These are phyloP conservation scores for Peromyscus aztecus DNA, from an alignment of 2,797 vertebrate species.

Conservation along the genomic window DNA sequence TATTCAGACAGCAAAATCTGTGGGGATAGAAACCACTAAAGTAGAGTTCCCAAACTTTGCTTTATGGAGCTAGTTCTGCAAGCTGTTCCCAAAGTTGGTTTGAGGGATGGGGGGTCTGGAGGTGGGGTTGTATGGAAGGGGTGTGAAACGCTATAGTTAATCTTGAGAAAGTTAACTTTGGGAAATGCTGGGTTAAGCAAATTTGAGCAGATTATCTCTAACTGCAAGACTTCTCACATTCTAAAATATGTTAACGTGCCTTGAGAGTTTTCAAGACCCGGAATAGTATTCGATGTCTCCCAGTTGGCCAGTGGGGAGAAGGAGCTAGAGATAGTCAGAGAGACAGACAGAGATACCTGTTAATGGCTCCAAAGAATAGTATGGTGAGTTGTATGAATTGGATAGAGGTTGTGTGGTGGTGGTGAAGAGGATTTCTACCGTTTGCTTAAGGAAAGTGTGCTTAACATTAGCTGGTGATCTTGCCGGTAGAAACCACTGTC, in stretches of 20 bases:
- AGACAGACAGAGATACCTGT: background rate
- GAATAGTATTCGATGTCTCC: slow-evolving; percentile 5
- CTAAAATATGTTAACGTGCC: slow-evolving; percentile 40
- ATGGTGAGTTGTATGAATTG: background rate
- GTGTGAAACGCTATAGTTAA: slow-evolving; percentile 62
- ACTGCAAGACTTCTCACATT: slow-evolving; percentile 63
- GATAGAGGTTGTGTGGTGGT: background rate
- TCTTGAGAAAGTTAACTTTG: slow-evolving; percentile 71
- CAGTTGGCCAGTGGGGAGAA: background rate
- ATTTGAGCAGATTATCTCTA: slow-evolving; percentile 58
- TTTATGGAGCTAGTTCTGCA: slow-evolving; percentile 70
- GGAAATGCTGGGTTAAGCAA: slow-evolving; percentile 61
- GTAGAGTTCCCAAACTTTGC: slow-evolving; percentile 77
- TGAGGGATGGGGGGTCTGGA: slow-evolving; percentile 56
- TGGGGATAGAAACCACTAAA: slow-evolving; percentile 76
- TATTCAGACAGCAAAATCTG: slow-evolving; percentile 82
- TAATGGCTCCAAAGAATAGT: slow-evolving; percentile 25
- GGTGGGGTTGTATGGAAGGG: slow-evolving; percentile 9
- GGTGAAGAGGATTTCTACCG: background rate
- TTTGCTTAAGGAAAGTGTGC: slow-evolving; percentile 8
- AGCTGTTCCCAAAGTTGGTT: slow-evolving; percentile 75
- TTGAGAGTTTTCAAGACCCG: slow-evolving; percentile 44
- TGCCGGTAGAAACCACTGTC: background rate
- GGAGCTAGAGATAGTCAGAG: background rate
- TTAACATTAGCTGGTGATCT: slow-evolving; percentile 19